Evolutionary conservation across 2,888 invertebrate species (phyloP).

Genomic region (Ellobium chinense): DNA sequence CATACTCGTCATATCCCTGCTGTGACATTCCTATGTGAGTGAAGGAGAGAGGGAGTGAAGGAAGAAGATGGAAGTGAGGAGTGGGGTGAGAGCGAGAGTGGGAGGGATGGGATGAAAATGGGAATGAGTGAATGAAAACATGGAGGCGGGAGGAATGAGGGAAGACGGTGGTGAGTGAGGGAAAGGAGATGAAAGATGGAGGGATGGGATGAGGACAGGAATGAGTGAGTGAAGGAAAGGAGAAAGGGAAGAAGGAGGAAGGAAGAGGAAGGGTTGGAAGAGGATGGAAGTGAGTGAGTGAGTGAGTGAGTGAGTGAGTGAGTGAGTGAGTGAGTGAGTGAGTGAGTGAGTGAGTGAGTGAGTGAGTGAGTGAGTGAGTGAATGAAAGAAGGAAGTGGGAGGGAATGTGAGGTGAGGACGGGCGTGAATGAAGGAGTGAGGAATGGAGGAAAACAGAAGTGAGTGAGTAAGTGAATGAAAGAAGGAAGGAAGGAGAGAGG

Average conservation of each 20-base stretch:
- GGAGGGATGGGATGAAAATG: neutral
- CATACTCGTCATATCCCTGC: neutral
- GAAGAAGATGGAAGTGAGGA: neutral
- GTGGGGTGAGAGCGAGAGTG: neutral
- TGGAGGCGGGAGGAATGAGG: too few relatives aligned
- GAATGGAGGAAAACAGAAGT: neutral
- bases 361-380: too few relatives aligned
- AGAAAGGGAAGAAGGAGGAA: neutral
- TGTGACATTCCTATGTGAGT: neutral
- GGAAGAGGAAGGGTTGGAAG: neutral
- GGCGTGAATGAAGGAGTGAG: too few relatives aligned
- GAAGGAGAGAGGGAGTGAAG: neutral
- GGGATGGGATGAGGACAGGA: neutral
- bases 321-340: too few relatives aligned
- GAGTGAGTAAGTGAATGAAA: neutral
- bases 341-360: too few relatives aligned
- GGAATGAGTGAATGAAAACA: too few relatives aligned
- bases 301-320: too few relatives aligned
- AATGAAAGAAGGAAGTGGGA: neutral
- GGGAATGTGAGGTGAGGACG: too few relatives aligned
- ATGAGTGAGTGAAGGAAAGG: neutral
- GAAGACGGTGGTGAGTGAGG: neutral
- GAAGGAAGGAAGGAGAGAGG: neutral
- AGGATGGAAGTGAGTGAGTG: neutral
- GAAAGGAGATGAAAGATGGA: neutral